Evolutionary conservation across 2,888 invertebrate genomes (phyloP).

Genomic region (Osedax fenrisi): DNA sequence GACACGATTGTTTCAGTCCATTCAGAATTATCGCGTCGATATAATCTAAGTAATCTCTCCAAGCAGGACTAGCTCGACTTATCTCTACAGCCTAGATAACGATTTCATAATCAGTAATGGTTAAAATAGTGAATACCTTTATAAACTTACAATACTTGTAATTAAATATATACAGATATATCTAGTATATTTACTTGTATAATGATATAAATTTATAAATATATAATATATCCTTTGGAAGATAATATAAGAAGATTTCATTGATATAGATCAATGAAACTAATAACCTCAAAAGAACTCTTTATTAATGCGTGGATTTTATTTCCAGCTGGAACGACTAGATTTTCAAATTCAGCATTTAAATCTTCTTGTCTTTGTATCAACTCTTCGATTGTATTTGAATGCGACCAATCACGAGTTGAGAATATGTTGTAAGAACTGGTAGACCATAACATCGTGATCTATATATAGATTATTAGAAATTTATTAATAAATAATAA

Average conservation of each 20-base stretch:
- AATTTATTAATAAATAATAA: no score
- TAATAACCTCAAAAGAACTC: conserved; percentile 44
- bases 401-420: background rate
- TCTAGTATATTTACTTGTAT: no score
- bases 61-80: conserved; percentile 49
- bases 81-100: conserved; percentile 46
- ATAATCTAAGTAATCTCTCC: conserved; percentile 49
- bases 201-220: no score
- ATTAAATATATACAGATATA: background rate
- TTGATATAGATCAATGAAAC: no score
- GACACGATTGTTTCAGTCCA: conserved; percentile 47
- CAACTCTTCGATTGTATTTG: background rate
- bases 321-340: conserved; percentile 44
- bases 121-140: background rate
- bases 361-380: conserved; percentile 31
- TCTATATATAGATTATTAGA: no score
- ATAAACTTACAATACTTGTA: background rate
- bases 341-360: conserved; percentile 42
- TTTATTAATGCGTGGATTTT: conserved; percentile 43
- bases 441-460: conserved; percentile 46
- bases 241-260: no score
- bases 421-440: background rate
- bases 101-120: no score
- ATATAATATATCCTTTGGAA: no score
- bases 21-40: conserved; percentile 49